phyloP scores from a whole-genome alignment of 2,113 vertebrate species.

The Cepphus grylle region DNA sequence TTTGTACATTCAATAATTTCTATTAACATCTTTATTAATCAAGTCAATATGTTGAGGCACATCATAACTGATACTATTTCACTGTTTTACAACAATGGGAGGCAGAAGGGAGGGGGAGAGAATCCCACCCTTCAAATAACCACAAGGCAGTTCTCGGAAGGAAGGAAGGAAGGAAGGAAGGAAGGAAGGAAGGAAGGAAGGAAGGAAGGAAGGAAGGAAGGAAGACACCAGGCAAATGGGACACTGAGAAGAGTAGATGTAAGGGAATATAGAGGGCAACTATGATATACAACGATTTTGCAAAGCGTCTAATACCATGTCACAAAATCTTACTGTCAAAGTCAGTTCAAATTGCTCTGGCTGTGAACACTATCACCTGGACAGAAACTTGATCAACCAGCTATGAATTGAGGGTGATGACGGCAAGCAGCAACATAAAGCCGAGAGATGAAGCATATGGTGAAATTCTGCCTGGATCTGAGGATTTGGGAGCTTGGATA shows the following conservation, averaged over 20 bases:
- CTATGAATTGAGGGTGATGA: not conserved
- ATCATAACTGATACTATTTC: not conserved
- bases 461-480: not conserved
- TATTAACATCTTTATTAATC: not conserved
- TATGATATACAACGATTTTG: not conserved
- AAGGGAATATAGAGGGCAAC: not conserved
- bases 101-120: not conserved
- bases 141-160: not conserved
- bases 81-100: not conserved
- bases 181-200: no score
- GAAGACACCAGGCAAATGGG: not conserved
- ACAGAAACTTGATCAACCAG: not conserved
- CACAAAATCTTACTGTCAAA: not conserved
- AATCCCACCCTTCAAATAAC: not conserved
- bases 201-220: not conserved
- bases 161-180: not conserved
- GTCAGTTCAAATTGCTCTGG: not conserved
- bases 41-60: not conserved
- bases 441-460: fast-evolving
- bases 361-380: not conserved
- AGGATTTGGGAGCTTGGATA: not conserved
- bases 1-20: not conserved
- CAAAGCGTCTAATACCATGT: not conserved
- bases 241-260: not conserved
- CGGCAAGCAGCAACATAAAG: not conserved